phyloP scores from a whole-genome alignment of 1,140 invertebrate species.

The Hetaerina americana region DNA sequence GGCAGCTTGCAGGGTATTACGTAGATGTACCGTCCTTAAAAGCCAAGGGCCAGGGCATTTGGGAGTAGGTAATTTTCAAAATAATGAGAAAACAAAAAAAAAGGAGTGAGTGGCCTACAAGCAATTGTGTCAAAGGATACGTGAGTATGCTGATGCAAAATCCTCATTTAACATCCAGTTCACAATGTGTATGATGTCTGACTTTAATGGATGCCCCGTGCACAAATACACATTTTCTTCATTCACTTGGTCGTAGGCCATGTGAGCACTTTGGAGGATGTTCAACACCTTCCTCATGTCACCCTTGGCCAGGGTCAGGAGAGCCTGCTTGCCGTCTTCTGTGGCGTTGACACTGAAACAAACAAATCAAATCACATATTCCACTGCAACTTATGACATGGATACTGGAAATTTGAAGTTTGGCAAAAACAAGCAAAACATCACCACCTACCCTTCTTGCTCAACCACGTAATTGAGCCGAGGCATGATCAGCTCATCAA shows the following conservation, averaged over 20 bases:
- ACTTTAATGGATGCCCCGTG: constrained; percentile 85
- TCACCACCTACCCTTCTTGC: constrained; percentile 59
- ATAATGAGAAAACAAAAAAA: too few species aligned
- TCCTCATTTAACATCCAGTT: constrained; percentile 81
- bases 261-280: constrained; percentile 82
- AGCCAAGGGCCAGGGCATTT: too few species aligned
- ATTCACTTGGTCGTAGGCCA: constrained; percentile 73
- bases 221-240: constrained; percentile 92
- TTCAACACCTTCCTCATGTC: constrained; percentile 98
- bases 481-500: constrained; percentile 75
- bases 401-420: not conserved
- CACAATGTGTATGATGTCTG: constrained; percentile 81
- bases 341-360: constrained; percentile 71
- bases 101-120: too few species aligned
- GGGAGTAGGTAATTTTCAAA: too few species aligned
- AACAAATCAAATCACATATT: constrained; percentile 21
- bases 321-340: constrained; percentile 80
- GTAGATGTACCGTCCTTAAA: too few species aligned
- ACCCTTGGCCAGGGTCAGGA: constrained; percentile 82
- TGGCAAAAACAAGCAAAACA: not conserved
- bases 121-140: too few species aligned
- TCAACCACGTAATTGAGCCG: constrained; percentile 74
- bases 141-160: constrained; percentile 64
- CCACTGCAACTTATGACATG: not conserved
- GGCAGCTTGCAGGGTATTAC: too few species aligned